Evolutionary conservation across 2,888 invertebrate genomes (phyloP), one percentile per base, ranked within the genome.

Genomic region (Ormia ochracea): DNA sequence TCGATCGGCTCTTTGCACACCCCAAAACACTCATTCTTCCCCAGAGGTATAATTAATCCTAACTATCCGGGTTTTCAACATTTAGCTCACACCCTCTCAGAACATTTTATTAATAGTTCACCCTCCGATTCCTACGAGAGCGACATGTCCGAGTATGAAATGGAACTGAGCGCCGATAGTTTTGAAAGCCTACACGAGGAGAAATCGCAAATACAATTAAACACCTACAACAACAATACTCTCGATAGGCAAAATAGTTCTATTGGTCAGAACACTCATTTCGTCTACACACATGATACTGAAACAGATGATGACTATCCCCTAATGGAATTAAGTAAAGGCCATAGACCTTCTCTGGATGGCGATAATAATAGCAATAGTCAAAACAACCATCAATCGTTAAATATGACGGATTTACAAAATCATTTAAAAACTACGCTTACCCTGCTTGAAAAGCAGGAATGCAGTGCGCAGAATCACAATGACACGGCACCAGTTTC

Each of bases 41-140:
- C 93, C 69, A 91, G 94, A 83, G 94, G 95, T 82, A 95, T 95
- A 84, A 93, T 94, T 85, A 95, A 95, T 90, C 95, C 95, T 61
- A 95, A 95, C 90, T 95, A 95, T 90, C 94, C 95, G 21, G 95
- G 95, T 72, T 95, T 95, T 89, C 95, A 95, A 87, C 95, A 95
- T 89, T 91, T 95, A 85, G 95, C 94, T 17, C 93, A 94, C 85
- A 94, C 94, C 78, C 90, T 94, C 83, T 92, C 89, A 83, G 87
- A 89, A 84, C 88, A 87, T 83, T 88, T 86, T 81, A 86, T 87
- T 56, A 83, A 75, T 61, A 84, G 85, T 81, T 90, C 89, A 77
- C 91, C 89, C 75, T 86, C 87, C 69, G 87, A 87, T 81, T 85
- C 85, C 26, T 89, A 90, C 76, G 88, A 88, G 69, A 87, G 87